phyloP scores from a whole-genome alignment of 2,797 vertebrate species.

The Rhincodon typus region DNA sequence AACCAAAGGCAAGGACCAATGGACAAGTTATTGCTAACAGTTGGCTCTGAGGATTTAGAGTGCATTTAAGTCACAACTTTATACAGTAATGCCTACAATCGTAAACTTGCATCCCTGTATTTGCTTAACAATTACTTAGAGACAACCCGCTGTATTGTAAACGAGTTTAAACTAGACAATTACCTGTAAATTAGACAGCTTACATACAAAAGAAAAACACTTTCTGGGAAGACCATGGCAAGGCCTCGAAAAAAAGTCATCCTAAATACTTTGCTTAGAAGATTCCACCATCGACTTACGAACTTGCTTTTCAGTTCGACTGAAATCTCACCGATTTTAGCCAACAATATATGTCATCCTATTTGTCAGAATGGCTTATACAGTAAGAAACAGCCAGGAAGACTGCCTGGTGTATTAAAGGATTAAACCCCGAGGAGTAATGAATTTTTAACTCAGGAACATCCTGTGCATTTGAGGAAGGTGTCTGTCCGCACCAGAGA shows the following conservation, averaged over 20 bases:
- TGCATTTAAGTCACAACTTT: neutral
- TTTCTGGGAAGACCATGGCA: neutral
- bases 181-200: neutral
- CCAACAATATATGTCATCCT: neutral
- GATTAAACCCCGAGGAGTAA: neutral
- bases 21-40: neutral
- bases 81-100: neutral
- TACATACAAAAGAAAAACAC: neutral
- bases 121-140: neutral
- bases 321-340: neutral
- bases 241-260: neutral
- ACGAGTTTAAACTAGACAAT: too few relatives aligned
- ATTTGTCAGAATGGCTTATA: neutral
- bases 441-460: constrained; percentile 26
- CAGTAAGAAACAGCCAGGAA: neutral
- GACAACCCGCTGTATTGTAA: neutral
- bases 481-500: constrained; percentile 27
- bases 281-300: neutral
- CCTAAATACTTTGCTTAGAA: neutral
- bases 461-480: constrained; percentile 27
- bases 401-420: neutral
- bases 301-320: neutral
- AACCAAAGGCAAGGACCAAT: neutral
- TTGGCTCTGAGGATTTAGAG: neutral
- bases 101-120: neutral